Evolutionary conservation across 2,888 invertebrate species (phyloP).

Genomic region (Hypomecis atomaria): DNA sequence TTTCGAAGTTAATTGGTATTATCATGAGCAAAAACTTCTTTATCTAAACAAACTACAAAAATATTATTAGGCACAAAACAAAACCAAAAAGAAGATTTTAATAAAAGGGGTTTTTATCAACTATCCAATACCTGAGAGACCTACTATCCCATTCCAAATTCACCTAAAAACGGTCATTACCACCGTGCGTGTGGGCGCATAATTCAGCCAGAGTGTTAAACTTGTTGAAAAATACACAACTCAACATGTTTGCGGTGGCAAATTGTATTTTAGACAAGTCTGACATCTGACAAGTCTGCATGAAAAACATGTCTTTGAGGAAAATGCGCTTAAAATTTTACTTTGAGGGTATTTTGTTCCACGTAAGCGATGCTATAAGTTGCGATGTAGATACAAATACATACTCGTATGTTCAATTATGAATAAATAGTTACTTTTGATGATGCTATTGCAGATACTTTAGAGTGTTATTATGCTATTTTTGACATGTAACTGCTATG

Average conservation of each 20-base stretch:
- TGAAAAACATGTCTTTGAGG: constrained; percentile 1
- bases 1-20: too few species aligned
- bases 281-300: constrained; percentile 11
- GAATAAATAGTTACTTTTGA: too few species aligned
- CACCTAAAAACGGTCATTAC: background rate
- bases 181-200: constrained; percentile 26
- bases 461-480: too few species aligned
- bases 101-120: too few species aligned
- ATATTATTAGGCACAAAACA: too few species aligned
- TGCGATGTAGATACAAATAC: too few species aligned
- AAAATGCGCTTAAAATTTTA: background rate
- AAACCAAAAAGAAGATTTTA: too few species aligned
- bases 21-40: too few species aligned
- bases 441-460: too few species aligned
- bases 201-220: constrained; percentile 18
- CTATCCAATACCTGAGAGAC: background rate
- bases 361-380: background rate
- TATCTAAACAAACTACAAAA: too few species aligned
- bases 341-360: background rate
- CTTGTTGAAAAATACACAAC: constrained; percentile 18
- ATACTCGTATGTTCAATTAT: too few species aligned
- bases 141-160: constrained; percentile 2
- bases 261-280: constrained; percentile 13
- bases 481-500: too few species aligned
- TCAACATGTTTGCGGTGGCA: constrained; percentile 16